A percentile compares a stretch with the other conserved stretches of the same genome.
Conservation (phyloP, 2,888 invertebrate species). For the Apamea sordens region DNA sequence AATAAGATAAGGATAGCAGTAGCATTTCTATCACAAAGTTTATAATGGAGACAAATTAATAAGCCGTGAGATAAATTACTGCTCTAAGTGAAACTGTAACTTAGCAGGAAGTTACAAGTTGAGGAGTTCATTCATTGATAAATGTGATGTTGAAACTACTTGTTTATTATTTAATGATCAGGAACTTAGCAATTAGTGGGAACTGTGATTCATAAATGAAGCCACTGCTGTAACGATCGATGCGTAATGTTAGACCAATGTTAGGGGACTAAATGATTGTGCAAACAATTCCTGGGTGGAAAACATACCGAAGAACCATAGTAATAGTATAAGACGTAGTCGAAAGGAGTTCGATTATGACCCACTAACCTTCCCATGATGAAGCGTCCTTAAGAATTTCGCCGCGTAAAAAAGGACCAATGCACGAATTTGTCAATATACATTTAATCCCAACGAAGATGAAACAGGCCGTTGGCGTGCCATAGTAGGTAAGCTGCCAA, state of each 20-base stretch:
- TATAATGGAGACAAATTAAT: conserved; percentile 57
- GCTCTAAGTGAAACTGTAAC: conserved; percentile 18
- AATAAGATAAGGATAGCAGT: conserved; percentile 37
- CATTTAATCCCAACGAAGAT: background rate
- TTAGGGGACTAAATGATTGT: conserved; percentile 2
- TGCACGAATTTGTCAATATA: background rate
- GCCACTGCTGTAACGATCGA: background rate
- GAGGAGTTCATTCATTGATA: conserved; percentile 32
- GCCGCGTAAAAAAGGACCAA: background rate
- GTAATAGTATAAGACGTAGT: background rate
- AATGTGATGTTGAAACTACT: conserved; percentile 37
- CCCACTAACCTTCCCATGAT: too few species aligned
- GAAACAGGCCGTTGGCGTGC: background rate
- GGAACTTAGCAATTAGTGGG: conserved; percentile 34
- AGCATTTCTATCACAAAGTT: conserved; percentile 21
- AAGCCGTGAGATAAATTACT: conserved; percentile 34
- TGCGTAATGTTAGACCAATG: background rate
- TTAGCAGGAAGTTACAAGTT: conserved; percentile 34
- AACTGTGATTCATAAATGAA: conserved; percentile 31
- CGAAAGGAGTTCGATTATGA: background rate
- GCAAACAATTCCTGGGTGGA: background rate
- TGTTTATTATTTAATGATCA: conserved; percentile 22
- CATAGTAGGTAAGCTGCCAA: background rate
- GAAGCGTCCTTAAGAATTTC: background rate
- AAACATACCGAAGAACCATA: background rate